These are phyloP conservation scores for Ormyrus rosae DNA, from an alignment of 2,888 invertebrate species.

Conservation along the genomic window DNA sequence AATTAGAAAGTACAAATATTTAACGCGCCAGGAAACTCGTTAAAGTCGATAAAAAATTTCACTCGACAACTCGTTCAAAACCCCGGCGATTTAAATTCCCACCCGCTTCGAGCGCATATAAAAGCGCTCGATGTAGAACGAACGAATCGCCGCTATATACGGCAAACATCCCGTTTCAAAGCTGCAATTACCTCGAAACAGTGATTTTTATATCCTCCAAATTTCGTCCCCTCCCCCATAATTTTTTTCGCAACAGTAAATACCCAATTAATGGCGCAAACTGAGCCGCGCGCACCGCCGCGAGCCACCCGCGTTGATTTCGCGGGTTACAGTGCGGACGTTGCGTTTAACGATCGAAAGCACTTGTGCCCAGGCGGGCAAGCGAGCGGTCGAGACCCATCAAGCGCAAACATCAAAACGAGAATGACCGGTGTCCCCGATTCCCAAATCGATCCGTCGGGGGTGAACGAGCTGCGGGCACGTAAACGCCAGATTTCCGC, in stretches of 20 bases:
- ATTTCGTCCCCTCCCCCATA: no score
- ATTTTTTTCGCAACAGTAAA: neutral
- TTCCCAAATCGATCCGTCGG: neutral
- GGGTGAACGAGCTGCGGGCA: neutral
- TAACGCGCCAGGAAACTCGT: neutral
- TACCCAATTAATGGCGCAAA: slow-evolving; percentile 3
- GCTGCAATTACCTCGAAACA: no score
- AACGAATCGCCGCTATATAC: no score
- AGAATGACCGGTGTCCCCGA: slow-evolving; percentile 23
- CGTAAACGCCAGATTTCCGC: no score
- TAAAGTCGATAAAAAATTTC: neutral
- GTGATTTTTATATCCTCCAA: no score
- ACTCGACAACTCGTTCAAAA: no score
- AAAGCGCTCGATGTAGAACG: no score
- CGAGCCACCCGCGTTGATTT: no score
- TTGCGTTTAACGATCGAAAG: slow-evolving; percentile 28
- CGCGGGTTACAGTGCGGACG: neutral
- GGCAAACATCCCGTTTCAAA: no score
- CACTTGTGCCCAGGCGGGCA: neutral
- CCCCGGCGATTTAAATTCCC: no score
- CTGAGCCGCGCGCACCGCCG: neutral
- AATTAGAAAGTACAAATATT: slow-evolving; percentile 32
- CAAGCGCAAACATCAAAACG: slow-evolving; percentile 16
- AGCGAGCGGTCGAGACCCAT: neutral
- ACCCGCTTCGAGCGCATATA: no score